phyloP scores from a whole-genome alignment of 1,140 invertebrate genomes.

The Leguminivora glycinivorella region DNA sequence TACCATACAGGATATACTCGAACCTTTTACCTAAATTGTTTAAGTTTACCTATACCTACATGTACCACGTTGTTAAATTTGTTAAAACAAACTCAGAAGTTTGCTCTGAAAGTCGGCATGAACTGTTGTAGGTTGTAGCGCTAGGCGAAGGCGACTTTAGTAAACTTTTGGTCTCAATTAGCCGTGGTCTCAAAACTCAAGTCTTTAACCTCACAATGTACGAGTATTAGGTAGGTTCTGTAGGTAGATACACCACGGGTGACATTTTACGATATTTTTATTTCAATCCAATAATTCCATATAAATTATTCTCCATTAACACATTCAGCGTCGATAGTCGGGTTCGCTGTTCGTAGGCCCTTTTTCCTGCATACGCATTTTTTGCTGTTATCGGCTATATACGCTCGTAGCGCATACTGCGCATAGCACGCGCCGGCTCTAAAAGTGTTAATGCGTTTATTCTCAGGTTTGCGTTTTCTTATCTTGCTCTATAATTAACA shows the following conservation, averaged over 20 bases:
- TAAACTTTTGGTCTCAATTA: not conserved
- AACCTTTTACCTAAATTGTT: conserved; percentile 30
- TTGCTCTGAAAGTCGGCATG: not conserved
- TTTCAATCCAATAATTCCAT: not conserved
- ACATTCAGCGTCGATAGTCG: too few species aligned
- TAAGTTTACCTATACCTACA: not conserved
- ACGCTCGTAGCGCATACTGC: too few species aligned
- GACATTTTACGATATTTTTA: not conserved
- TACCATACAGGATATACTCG: too few species aligned
- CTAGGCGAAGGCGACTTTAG: not conserved
- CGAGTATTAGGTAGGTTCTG: not conserved
- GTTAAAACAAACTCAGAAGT: not conserved
- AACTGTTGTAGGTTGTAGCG: too few species aligned
- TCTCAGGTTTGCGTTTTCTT: not conserved
- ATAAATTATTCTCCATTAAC: not conserved
- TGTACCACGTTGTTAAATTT: not conserved
- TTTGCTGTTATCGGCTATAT: too few species aligned
- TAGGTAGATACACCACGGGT: not conserved
- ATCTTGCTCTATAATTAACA: conserved; percentile 15
- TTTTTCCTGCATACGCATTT: too few species aligned
- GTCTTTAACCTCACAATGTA: not conserved
- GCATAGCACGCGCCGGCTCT: too few species aligned
- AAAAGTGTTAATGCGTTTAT: not conserved
- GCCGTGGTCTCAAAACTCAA: not conserved
- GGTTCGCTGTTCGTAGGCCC: too few species aligned